A percentile compares a stretch with the other conserved stretches of the same genome.
Conservation (phyloP, 1,140 invertebrate genomes). For the Drosophila bocqueti region DNA sequence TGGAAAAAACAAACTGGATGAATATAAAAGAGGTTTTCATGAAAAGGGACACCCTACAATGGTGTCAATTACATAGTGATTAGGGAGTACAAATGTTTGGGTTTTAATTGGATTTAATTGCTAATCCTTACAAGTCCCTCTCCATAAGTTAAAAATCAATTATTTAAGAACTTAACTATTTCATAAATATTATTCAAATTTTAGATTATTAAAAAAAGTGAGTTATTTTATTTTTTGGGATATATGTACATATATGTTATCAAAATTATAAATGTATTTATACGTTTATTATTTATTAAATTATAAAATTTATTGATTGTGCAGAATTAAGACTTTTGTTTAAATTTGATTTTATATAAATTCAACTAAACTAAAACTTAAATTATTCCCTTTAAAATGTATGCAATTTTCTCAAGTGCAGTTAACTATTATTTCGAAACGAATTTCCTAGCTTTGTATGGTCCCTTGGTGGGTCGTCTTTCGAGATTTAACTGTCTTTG, state of each 20-base stretch:
- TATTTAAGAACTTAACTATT: neutral
- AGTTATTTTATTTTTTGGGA: too few relatives aligned
- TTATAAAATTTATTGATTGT: neutral
- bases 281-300: neutral
- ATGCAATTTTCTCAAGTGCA: neutral
- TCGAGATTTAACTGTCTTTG: conserved; percentile 13
- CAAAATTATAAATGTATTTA: too few relatives aligned
- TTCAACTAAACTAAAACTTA: neutral
- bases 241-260: too few relatives aligned
- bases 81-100: neutral
- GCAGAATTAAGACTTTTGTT: too few relatives aligned
- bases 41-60: neutral
- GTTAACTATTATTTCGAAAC: neutral
- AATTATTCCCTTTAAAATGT: neutral
- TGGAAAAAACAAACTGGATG: neutral
- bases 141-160: neutral
- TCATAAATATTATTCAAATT: too few relatives aligned
- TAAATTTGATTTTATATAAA: too few relatives aligned
- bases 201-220: too few relatives aligned
- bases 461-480: conserved; percentile 12
- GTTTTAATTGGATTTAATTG: neutral
- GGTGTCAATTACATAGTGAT: neutral
- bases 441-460: conserved; percentile 4
- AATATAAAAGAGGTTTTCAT: conserved; percentile 34
- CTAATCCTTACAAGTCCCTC: neutral